Evolutionary conservation across 2,888 invertebrate genomes (phyloP), one percentile per base, ranked within the genome.

Genomic region (Drosophila lutescens): DNA sequence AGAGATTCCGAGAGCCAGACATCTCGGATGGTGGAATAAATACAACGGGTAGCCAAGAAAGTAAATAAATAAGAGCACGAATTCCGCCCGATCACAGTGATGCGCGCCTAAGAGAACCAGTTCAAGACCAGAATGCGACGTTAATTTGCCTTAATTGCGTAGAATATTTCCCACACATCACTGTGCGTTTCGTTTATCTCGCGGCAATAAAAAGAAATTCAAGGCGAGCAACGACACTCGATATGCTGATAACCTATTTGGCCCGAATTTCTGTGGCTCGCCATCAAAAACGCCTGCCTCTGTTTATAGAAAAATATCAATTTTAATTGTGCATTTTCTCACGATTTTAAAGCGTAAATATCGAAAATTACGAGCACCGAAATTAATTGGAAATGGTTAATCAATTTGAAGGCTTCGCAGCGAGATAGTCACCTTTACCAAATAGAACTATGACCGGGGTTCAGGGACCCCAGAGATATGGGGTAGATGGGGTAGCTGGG

Each of bases 321-420:
- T 74, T 80, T 73, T 74, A 86, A 84, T 83, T 76, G 76, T 78
- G 54, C 51, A 86, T 76, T 88, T 88, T 86, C 84, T 88, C 84
- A 84, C 87, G 87, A 83, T 84, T 86, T 76, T 59, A 50, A 59
- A 68, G 50, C 43, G 32, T 47, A 66, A 76, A 77, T 66, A 40
- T 26, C 30, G 46, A 36, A 46, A 65, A 56, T 74, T 53, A 68
- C 57, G 34, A 53, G 40, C 26, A 26, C 13, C 17, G 20, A 34
- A 69, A 69, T 68, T 71, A 65, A 65, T 65, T 67, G 38, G 46
- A 67, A 67, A 65, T 67, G 68, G 53, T 46, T 68, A 65, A 67
- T 67, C 43, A 36, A 65, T 17, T 51, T 44, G 67, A 66, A 65
- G 65, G 53, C 23, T 40, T 47, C 20, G 9, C 47, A 10, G 46